These are phyloP conservation scores for Phalacrocorax brasilianus DNA, from an alignment of 2,113 vertebrate species.

Conservation along the genomic window DNA sequence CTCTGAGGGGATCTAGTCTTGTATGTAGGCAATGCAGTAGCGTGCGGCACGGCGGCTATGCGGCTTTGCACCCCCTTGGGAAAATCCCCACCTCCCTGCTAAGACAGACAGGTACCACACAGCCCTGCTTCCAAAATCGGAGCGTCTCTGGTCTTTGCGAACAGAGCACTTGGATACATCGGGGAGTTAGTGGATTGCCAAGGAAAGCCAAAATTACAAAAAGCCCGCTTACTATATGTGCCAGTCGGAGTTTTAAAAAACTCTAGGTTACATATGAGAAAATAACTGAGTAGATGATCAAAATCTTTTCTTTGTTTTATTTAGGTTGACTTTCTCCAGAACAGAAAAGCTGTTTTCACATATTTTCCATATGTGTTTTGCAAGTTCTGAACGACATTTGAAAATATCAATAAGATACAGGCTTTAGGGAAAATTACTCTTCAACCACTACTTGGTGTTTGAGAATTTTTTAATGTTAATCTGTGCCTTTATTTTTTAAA, in stretches of 20 bases:
- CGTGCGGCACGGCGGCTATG: rapidly evolving
- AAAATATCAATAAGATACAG: slow-evolving; percentile 73
- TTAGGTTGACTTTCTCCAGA: neutral
- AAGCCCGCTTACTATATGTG: neutral
- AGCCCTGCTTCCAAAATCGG: neutral
- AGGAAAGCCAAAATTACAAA: neutral
- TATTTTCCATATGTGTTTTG: slow-evolving; percentile 34
- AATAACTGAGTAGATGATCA: neutral
- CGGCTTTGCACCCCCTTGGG: neutral
- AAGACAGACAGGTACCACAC: too few relatives aligned
- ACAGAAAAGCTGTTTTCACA: neutral
- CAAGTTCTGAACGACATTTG: slow-evolving; percentile 68
- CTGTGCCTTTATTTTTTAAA: slow-evolving; percentile 16
- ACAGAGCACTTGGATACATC: neutral
- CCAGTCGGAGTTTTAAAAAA: neutral
- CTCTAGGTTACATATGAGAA: neutral
- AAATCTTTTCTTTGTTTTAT: neutral
- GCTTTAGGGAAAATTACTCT: slow-evolving; percentile 63
- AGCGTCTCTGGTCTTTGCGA: neutral
- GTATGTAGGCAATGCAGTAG: rapidly evolving
- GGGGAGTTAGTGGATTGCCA: neutral
- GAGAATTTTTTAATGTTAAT: slow-evolving; percentile 24
- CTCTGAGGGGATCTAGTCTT: neutral
- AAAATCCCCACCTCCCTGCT: neutral
- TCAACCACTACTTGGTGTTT: neutral